Conservation (phyloP, 2,797 vertebrate species). For the Cuniculus paca region DNA sequence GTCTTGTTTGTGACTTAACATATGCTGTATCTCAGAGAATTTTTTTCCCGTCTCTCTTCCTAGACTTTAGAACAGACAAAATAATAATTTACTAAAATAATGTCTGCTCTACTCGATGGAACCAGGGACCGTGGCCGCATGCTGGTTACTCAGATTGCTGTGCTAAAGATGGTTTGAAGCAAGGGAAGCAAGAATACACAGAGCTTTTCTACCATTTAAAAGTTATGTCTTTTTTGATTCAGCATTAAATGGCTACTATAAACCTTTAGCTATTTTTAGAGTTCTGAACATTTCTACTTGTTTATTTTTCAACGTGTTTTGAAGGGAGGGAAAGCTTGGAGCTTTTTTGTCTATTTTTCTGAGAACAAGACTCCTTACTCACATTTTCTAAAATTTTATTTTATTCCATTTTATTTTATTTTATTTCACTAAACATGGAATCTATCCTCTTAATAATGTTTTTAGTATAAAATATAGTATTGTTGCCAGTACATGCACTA, state of each 20-base stretch:
- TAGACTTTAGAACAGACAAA: background rate
- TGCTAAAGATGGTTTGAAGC: background rate
- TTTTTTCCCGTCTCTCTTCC: background rate
- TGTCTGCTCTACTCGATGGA: background rate
- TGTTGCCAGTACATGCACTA: background rate
- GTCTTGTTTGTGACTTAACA: slow-evolving; percentile 1
- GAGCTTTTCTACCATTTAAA: background rate
- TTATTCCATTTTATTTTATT: background rate
- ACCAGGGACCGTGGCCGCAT: background rate
- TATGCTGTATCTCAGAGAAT: background rate
- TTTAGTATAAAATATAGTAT: background rate
- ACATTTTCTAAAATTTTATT: background rate
- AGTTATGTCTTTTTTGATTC: slow-evolving; percentile 19
- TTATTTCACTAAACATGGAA: background rate
- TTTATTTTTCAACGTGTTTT: slow-evolving; percentile 22
- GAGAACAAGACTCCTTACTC: background rate
- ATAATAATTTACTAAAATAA: background rate
- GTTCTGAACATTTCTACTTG: slow-evolving; percentile 4
- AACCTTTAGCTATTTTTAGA: background rate
- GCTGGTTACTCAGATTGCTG: background rate
- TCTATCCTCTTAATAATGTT: background rate
- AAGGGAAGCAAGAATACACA: background rate
- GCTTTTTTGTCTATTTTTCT: background rate
- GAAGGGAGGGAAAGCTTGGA: background rate
- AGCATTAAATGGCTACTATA: background rate